A percentile compares a stretch with the other conserved stretches of the same genome.
These are phyloP conservation scores for Lumbricus terrestris DNA, from an alignment of 2,888 invertebrate species.

Conservation along the genomic window DNA sequence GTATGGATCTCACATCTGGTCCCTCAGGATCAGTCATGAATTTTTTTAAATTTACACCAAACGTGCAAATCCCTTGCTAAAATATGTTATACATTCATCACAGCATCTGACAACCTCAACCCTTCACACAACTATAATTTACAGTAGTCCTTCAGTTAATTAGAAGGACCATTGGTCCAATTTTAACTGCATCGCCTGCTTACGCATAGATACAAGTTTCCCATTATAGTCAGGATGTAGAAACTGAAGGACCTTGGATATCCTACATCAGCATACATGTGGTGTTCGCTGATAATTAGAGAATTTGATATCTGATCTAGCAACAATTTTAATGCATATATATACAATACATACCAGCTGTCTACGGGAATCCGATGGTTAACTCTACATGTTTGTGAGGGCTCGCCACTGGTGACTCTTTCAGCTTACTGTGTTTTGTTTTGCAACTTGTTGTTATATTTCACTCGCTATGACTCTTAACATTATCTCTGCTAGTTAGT, in stretches of 20 bases:
- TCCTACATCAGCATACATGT: not conserved
- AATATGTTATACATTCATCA: not conserved
- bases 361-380: no score
- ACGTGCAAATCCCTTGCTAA: not conserved
- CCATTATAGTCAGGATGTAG: not conserved
- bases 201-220: not conserved
- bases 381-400: no score
- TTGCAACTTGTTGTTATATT: no score
- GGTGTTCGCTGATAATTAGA: not conserved
- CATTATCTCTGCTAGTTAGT: no score
- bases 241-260: not conserved
- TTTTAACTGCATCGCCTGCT: not conserved
- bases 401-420: no score
- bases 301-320: not conserved
- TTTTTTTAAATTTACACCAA: no score
- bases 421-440: no score
- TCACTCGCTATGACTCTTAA: no score
- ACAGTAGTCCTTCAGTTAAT: not conserved
- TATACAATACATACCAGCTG: no score
- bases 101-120: not conserved
- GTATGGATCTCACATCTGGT: no score
- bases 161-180: not conserved
- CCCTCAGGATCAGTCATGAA: no score
- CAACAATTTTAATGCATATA: no score
- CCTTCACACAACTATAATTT: not conserved